A percentile compares a stretch with the other conserved stretches of the same genome.
phyloP scores from a whole-genome alignment of 2,888 invertebrate genomes.

The Metopia argyrocephala region DNA sequence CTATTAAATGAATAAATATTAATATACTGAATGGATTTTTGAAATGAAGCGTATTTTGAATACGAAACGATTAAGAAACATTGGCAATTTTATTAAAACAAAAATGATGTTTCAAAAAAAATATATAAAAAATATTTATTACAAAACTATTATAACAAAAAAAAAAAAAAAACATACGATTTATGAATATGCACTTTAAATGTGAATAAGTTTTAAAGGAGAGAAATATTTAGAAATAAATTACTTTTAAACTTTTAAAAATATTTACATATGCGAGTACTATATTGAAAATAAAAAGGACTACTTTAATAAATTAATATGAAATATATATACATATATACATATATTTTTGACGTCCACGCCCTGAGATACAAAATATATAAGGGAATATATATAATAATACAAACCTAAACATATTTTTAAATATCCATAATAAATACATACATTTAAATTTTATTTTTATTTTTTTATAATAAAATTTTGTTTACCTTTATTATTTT shows the following conservation, averaged over 20 bases:
- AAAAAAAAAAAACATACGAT: background rate
- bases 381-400: background rate
- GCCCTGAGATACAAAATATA: slow-evolving; percentile 1
- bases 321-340: too few relatives aligned
- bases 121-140: background rate
- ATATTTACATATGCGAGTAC: slow-evolving; percentile 6
- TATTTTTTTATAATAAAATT: slow-evolving; percentile 15
- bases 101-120: background rate
- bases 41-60: slow-evolving; percentile 52
- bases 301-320: too few relatives aligned
- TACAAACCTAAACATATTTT: background rate
- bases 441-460: slow-evolving; percentile 1
- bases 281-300: background rate
- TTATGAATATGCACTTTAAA: slow-evolving; percentile 25
- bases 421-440: background rate
- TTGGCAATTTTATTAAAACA: background rate
- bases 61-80: slow-evolving; percentile 22
- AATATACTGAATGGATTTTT: background rate
- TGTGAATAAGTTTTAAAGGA: slow-evolving; percentile 29
- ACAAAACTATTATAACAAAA: background rate
- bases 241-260: background rate
- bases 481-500: slow-evolving; percentile 44
- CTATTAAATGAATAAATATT: slow-evolving; percentile 34
- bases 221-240: background rate
- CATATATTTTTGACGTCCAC: slow-evolving; percentile 15